phyloP scores from a whole-genome alignment of 1,140 invertebrate genomes.

The Drosophila seguyi region DNA sequence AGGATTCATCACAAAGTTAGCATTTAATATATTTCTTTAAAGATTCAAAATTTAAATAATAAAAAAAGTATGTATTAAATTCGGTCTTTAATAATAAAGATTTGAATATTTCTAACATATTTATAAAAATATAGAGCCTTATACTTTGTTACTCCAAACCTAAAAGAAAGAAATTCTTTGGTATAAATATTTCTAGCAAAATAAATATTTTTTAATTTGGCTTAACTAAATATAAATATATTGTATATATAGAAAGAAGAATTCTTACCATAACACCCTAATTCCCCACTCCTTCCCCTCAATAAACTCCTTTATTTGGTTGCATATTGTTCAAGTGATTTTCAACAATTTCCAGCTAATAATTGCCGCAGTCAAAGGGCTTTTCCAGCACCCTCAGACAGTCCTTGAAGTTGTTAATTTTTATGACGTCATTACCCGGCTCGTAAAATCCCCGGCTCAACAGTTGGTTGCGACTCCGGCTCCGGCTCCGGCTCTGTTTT shows the following conservation, averaged over 20 bases:
- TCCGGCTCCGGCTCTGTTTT: slow-evolving; percentile 15
- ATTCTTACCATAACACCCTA: not conserved
- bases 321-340: slow-evolving; percentile 12
- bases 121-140: not conserved
- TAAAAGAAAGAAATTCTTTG: too few relatives aligned
- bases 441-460: slow-evolving; percentile 80
- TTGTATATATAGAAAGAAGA: too few relatives aligned
- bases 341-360: slow-evolving; percentile 52
- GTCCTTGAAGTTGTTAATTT: slow-evolving; percentile 80
- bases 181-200: too few relatives aligned
- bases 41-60: too few relatives aligned
- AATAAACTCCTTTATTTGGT: not conserved
- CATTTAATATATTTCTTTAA: too few relatives aligned
- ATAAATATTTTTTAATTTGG: not conserved
- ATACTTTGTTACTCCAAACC: too few relatives aligned
- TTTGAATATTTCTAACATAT: not conserved
- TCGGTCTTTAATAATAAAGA: too few relatives aligned
- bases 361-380: slow-evolving; percentile 53
- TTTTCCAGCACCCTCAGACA: slow-evolving; percentile 27
- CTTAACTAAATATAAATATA: too few relatives aligned
- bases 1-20: too few relatives aligned
- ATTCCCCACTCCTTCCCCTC: slow-evolving; percentile 26
- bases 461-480: slow-evolving; percentile 63
- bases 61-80: too few relatives aligned
- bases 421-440: slow-evolving; percentile 84